Base-by-base conservation (phyloP, 2,888 invertebrate species). In the Octodonta nipae region DNA sequence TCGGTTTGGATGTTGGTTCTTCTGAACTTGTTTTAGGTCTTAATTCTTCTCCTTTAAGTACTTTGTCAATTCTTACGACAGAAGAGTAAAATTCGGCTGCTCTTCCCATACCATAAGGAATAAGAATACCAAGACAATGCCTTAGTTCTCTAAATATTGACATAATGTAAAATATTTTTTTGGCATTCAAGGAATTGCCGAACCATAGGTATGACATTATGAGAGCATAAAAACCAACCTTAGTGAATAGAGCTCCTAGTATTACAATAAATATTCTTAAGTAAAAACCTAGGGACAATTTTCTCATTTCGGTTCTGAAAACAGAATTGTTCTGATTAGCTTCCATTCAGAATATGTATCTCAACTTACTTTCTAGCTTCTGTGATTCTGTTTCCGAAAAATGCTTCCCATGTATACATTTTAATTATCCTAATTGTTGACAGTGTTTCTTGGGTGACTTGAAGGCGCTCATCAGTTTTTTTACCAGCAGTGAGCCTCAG, bases 71-170 rank as follows among this genome's bases (percentile, higher is more conserved):
- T 34, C 52, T 43, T 20, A 38, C 42, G 17, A 48, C 26, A 2
- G 50, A 44, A 8, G 54, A 49, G 15, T 40, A 34, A 6, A 52
- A 16, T 36, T 54, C 54, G 2, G 51, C 54, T 2, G 40, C 33
- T 32, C 43, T 41, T 6, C 41, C 39, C 30, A 52, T 49, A 28
- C 78, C 82, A 64, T 81, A 78, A 0, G 93, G 91, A 47, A 92
- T 83, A 61, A 84, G 85, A 8, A 87, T 78, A 0, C 85, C 86
- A 75, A 92, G 81, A 10, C 84, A 78, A 46, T 82, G 77, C 15
- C 87, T 70, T 38, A 36, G 39, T 24, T 34, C 49, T 31, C 20
- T 34, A 30, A 38, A 46, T 24, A 35, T 47, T 34, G 32, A 37
- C 42, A 25, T 42, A 29, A 30, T 41, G 32, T 30, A 50, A 17